These are phyloP conservation scores for Ectemnius continuus DNA, from an alignment of 2,888 invertebrate genomes.

Conservation along the genomic window DNA sequence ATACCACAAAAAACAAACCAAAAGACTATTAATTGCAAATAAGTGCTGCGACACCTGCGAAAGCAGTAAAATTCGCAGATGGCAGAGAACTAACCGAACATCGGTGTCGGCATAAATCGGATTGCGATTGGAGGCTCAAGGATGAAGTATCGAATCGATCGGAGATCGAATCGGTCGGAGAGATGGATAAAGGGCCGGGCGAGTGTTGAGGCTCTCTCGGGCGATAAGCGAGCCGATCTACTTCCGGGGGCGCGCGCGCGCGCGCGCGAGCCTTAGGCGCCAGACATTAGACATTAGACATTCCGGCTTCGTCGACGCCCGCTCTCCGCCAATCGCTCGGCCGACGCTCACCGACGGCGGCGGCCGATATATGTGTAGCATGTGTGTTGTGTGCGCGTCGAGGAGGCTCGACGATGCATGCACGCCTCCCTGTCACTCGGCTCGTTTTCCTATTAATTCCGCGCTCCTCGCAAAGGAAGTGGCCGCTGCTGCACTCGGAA, in stretches of 20 bases:
- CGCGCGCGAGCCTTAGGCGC: slow-evolving; percentile 56
- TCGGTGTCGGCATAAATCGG: too few species aligned
- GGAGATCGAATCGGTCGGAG: too few species aligned
- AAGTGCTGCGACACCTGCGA: too few species aligned
- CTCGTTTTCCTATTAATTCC: slow-evolving; percentile 65
- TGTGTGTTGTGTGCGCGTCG: slow-evolving; percentile 24
- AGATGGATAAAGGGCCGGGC: neutral
- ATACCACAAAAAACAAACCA: too few species aligned
- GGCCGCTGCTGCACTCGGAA: slow-evolving; percentile 63
- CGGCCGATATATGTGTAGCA: slow-evolving; percentile 32
- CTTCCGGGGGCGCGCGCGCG: slow-evolving; percentile 56
- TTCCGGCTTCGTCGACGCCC: slow-evolving; percentile 48
- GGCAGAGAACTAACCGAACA: too few species aligned
- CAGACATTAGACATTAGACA: slow-evolving; percentile 61
- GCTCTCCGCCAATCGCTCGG: slow-evolving; percentile 47
- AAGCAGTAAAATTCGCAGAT: too few species aligned
- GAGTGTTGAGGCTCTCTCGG: neutral
- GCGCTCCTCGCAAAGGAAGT: slow-evolving; percentile 67
- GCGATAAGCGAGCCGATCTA: slow-evolving; percentile 55
- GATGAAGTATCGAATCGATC: too few species aligned
- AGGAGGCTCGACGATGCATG: slow-evolving; percentile 6
- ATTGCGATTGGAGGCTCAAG: too few species aligned
- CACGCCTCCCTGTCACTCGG: slow-evolving; percentile 50
- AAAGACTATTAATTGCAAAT: too few species aligned
- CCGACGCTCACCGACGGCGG: slow-evolving; percentile 41